Base-by-base conservation (phyloP, 2,888 invertebrate genomes). In the Phalangium opilio region DNA sequence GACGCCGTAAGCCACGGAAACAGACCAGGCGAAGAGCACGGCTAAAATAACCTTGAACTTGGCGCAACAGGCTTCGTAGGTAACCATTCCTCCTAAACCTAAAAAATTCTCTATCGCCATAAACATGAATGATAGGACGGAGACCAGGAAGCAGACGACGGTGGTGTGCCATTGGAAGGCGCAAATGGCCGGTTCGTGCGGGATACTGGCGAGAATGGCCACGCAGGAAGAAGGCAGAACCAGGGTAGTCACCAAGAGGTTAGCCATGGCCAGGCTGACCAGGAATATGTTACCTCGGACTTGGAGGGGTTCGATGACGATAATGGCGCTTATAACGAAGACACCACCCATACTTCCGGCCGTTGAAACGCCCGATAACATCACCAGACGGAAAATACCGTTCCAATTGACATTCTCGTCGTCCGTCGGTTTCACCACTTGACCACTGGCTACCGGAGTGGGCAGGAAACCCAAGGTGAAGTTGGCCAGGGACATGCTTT, bases 311-410 rank as follows among this genome's bases (percentile, higher is more conserved):
- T 79, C 78, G 58, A 79, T 78, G 35, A 79, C 77, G 72, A 79
- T 78, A 49, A 79, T 74, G 5, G 79, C 74, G 54, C 79, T 81
- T 51, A 81, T 81, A 70, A 82, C 75, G 61, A 79, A 84, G 14
- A 81, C 76, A 60, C 81, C 79, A 1, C 82, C 83, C 61, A 79
- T 72, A 58, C 77, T 77, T 10, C 79, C 79, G 42, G 78, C 65
- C 2, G 78, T 74, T 0, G 79, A 73, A 53, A 79, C 68, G 3
- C 75, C 73, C 1, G 77, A 75, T 44, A 79, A 66, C 32, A 79
- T 65, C 5, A 81, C 62, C 1, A 83, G 70, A 12, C 79, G 69
- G 1, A 74, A 76, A 19, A 81, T 70, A 19, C 77, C 70, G 4
- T 81, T 74, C 81, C 81, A 81, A 49, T 78, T 76, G 66, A 62